Percentiles rank a stretch among this genome's conserved stretches.
Conservation (phyloP, 2,113 vertebrate genomes). For the Rhinopomastus cyanomelas region DNA sequence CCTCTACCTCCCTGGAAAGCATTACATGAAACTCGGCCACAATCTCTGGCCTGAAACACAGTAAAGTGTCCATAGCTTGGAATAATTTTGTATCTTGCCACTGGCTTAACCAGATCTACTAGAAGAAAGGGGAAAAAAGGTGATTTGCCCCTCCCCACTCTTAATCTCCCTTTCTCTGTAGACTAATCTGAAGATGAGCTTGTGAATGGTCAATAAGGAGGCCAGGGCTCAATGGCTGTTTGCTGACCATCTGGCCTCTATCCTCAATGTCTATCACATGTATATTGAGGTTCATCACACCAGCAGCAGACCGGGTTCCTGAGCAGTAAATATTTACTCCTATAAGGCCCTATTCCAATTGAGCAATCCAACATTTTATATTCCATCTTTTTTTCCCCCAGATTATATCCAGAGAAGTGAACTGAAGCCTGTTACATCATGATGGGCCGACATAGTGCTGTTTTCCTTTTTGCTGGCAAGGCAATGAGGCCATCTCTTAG, state of each 20-base stretch:
- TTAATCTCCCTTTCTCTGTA: slow-evolving; percentile 42
- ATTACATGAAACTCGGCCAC: slow-evolving; percentile 10
- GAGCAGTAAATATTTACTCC: slow-evolving; percentile 13
- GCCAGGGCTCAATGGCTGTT: slow-evolving; percentile 24
- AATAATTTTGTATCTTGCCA: background rate
- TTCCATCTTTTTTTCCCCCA: background rate
- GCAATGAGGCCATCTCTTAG: background rate
- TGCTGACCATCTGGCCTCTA: slow-evolving; percentile 39
- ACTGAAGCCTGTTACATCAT: background rate
- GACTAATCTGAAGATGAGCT: slow-evolving; percentile 38
- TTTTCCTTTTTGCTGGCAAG: background rate
- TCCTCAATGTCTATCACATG: background rate
- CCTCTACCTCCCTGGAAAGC: background rate
- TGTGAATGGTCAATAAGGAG: slow-evolving; percentile 48
- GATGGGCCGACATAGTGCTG: background rate
- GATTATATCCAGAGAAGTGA: slow-evolving; percentile 2
- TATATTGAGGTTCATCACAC: background rate
- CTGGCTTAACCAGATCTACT: slow-evolving; percentile 1
- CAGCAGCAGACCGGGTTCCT: background rate
- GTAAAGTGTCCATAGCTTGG: slow-evolving; percentile 25
- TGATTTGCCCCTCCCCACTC: background rate
- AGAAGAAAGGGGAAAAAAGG: slow-evolving; percentile 7
- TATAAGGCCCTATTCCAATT: slow-evolving; percentile 30
- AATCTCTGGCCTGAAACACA: slow-evolving; percentile 15
- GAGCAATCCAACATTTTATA: slow-evolving; percentile 10